Evolutionary conservation across 1,140 invertebrate species (phyloP), one percentile per base, ranked within the genome.

Genomic region (Plectrocnemia conspersa): DNA sequence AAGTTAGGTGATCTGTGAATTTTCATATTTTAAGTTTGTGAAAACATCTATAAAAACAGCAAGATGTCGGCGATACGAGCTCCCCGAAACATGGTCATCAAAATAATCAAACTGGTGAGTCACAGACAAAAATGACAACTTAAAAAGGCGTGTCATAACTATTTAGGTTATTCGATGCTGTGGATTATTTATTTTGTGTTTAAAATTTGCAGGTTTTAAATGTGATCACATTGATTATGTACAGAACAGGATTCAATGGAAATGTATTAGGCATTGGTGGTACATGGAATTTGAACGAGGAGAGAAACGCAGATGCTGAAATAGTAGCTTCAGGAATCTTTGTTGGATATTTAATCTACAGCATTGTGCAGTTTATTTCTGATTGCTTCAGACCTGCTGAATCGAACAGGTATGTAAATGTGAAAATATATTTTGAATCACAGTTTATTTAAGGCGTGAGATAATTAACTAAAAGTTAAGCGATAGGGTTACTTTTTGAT

Each of bases 201-300:
- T 29, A 7, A 29, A 29, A 29, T 44, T 77, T 79, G 45, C 68
- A 90, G 89, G 75, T 91, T 6, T 62, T 92, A 33, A 91, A 90
- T 67, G 72, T 91, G 45, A 83, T 91, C 11, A 83, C 90, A 45
- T 64, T 91, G 22, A 82, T 90, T 35, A 71, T 91, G 1, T 91
- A 92, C 69, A 80, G 88, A 57, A 85, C 83, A 27, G 89, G 89
- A 11, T 83, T 84, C 66, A 77, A 82, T 38, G 88, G 88, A 1
- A 79, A 83, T 61, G 90, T 92, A 65, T 73, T 92, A 29, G 88
- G 88, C 23, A 85, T 90, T n/a, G 88, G 88, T 25, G 88, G 88
- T 21, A 89, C 87, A 5, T 91, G 88, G 88, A 91, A 92, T 70
- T 71, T 90, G n/a, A 86, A 89, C 63, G 88, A 91, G 68, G 86